A percentile compares a stretch with the other conserved stretches of the same genome.
Evolutionary conservation across 2,113 vertebrate species (phyloP).

Genomic region (Corynorhinus townsendii): DNA sequence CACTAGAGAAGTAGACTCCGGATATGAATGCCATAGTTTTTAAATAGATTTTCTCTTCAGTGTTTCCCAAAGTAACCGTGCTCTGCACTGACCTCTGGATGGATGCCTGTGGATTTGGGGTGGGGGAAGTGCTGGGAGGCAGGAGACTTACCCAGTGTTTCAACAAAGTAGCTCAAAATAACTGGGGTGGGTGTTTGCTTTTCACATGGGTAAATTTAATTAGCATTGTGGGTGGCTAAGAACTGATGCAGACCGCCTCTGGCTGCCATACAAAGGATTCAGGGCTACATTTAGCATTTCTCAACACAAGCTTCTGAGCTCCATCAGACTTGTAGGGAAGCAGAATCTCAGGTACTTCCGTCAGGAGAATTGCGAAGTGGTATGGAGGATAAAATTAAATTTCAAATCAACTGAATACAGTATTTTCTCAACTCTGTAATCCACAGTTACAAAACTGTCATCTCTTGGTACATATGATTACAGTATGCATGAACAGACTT

Average conservation of each 20-base stretch:
- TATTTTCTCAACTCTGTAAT: background rate
- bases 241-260: constrained; percentile 33
- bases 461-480: background rate
- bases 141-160: background rate
- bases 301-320: background rate
- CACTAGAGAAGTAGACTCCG: background rate
- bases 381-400: background rate
- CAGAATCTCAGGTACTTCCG: background rate
- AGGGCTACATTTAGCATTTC: constrained; percentile 16
- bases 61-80: background rate
- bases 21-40: background rate
- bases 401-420: background rate
- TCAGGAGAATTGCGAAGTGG: background rate
- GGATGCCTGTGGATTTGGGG: background rate
- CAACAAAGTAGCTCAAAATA: constrained; percentile 53
- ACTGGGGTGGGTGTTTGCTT: constrained; percentile 63
- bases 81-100: background rate
- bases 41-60: background rate
- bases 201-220: constrained; percentile 74
- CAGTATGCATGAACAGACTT: background rate
- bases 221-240: constrained; percentile 54
- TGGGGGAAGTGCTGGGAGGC: background rate
- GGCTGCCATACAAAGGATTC: constrained; percentile 29
- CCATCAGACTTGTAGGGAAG: background rate
- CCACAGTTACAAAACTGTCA: background rate